phyloP scores from a whole-genome alignment of 2,113 vertebrate species.

The Saguinus midas region DNA sequence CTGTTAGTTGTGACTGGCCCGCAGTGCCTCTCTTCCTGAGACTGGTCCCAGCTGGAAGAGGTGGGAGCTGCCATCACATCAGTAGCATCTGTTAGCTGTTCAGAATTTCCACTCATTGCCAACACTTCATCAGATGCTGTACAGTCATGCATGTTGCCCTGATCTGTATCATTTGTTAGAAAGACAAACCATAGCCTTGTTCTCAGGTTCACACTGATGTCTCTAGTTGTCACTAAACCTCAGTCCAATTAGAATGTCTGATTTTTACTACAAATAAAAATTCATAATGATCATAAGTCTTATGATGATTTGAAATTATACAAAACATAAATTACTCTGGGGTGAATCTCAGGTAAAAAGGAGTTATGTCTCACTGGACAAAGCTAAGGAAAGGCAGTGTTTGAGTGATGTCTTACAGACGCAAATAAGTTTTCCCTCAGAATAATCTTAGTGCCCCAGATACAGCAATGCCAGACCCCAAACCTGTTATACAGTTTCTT shows the following conservation, averaged over 20 bases:
- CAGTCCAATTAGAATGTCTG: background rate
- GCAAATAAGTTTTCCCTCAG: background rate
- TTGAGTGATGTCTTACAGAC: background rate
- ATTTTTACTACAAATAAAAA: background rate
- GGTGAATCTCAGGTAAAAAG: background rate
- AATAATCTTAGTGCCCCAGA: too few relatives aligned
- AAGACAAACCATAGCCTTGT: background rate
- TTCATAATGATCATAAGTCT: background rate
- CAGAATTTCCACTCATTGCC: background rate
- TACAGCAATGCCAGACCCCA: background rate
- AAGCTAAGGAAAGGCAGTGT: background rate
- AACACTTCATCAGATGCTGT: background rate
- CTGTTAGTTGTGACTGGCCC: background rate
- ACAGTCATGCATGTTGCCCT: background rate
- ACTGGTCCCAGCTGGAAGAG: rapidly evolving
- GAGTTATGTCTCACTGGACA: background rate
- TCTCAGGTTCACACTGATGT: background rate
- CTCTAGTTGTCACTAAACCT: background rate
- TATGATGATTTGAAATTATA: background rate
- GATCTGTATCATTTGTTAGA: background rate
- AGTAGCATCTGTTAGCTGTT: background rate
- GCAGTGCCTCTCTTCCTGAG: rapidly evolving
- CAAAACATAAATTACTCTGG: background rate
- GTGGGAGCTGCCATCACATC: background rate
- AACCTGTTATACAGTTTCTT: background rate